These are phyloP conservation scores for Synergus laeviventris DNA, from an alignment of 2,888 invertebrate species.

Conservation along the genomic window DNA sequence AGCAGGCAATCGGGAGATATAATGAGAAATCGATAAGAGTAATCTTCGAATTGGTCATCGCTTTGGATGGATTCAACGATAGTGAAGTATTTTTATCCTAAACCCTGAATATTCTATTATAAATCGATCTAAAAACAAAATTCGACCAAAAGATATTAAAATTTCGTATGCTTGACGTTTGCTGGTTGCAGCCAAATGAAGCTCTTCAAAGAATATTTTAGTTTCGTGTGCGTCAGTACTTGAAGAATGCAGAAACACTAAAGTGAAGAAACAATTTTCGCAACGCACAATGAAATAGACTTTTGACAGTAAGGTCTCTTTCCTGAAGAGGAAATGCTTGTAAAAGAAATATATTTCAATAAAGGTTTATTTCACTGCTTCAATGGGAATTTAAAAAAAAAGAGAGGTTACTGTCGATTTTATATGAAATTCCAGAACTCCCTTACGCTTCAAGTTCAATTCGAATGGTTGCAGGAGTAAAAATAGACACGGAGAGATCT, in stretches of 20 bases:
- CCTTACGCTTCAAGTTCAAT: slow-evolving; percentile 27
- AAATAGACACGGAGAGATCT: slow-evolving; percentile 25
- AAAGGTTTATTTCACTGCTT: not conserved
- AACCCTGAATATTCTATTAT: not conserved
- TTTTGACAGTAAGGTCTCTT: not conserved
- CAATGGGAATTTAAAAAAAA: not conserved
- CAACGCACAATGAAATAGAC: not conserved
- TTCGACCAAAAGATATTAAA: not conserved
- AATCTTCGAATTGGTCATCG: not conserved
- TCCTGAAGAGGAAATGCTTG: not conserved
- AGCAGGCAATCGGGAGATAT: not conserved
- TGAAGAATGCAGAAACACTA: slow-evolving; percentile 27
- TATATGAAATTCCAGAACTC: not conserved
- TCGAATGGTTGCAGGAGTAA: not conserved
- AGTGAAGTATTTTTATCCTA: not conserved
- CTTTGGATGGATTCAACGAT: not conserved
- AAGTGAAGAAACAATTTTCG: slow-evolving; percentile 20
- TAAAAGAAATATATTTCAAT: not conserved
- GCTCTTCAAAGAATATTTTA: slow-evolving; percentile 26
- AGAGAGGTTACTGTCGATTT: not conserved
- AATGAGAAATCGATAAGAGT: not conserved
- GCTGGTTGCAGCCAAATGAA: not conserved
- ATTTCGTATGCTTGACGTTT: not conserved
- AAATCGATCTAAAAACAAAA: not conserved
- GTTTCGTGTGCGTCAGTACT: slow-evolving; percentile 32